Base-by-base conservation (phyloP, 2,797 vertebrate species). In the Lycodopsis pacificus region DNA sequence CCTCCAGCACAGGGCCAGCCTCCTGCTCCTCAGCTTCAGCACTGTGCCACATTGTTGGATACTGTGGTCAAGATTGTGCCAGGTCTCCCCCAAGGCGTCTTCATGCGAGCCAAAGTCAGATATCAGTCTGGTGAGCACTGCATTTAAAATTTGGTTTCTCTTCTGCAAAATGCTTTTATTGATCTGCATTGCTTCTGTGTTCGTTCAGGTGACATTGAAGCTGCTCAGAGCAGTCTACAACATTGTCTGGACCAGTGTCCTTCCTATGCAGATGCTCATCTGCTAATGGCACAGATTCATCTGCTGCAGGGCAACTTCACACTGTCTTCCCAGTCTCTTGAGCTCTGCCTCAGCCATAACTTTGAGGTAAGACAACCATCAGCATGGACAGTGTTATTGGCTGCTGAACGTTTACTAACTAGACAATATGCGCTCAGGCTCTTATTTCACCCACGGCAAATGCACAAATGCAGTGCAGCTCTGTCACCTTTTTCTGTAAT, bases 201-300 rank as follows among this genome's bases (percentile, higher is more conserved):
- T 68, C 12, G 3, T 65, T 54, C 79, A 99, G 98, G 98, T 76
- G 96, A 99, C 63, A 91, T 87, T 32, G 97, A 97, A 51, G 96
- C 96, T n/a, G 96, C 98, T 54, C 95, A 95, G 73, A 97, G 91
- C 86, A 95, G 95, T 80, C 91, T 99, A 6, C 95, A 92, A 57
- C 97, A 94, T 46, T 98, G 96, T 88, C 91, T 99, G 69, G 97
- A 98, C 72, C 96, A 94, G 82, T 96, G 92, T 88, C 97, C 98
- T 5, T 96, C 97, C 54, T 95, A 96, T 12, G 95, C 97, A 14
- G 97, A 99, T 40, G 96, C 96, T 72, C 97, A 98, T 85, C 96
- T 99, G 76, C 93, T 99, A 11, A 97, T 99, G 97, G 97, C 98
- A n/a, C 98, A 98, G 88, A 97, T 99, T 72, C 95, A 97, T 86